A percentile compares a stretch with the other conserved stretches of the same genome.
Evolutionary conservation across 2,888 invertebrate species (phyloP).

Genomic region (Pegoplata infirma): DNA sequence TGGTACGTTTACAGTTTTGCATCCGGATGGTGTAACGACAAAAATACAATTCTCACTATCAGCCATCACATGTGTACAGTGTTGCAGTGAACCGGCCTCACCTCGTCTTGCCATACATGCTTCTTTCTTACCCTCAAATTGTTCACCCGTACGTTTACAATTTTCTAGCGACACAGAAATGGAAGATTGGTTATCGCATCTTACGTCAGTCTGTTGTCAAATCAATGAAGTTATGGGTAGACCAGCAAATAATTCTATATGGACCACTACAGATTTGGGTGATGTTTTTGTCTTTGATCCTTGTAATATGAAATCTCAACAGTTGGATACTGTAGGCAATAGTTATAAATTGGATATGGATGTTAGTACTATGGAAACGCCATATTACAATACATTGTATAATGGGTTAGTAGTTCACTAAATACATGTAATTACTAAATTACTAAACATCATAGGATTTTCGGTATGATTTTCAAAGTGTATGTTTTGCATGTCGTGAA

Average conservation of each 20-base stretch:
- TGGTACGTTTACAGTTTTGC: conserved; percentile 87
- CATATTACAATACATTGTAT: conserved; percentile 82
- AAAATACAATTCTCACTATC: conserved; percentile 86
- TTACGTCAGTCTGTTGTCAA: conserved; percentile 87
- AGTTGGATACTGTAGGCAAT: conserved; percentile 78
- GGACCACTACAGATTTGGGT: conserved; percentile 88
- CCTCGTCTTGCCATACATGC: conserved; percentile 88
- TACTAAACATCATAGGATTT: no score
- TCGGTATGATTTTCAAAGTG: no score
- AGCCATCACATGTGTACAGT: conserved; percentile 87
- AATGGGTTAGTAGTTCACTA: conserved; percentile 79
- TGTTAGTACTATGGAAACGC: conserved; percentile 84
- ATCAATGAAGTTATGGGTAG: conserved; percentile 84
- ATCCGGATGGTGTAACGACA: conserved; percentile 87
- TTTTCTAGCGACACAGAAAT: conserved; percentile 90
- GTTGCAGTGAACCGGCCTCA: conserved; percentile 88
- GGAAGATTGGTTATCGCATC: conserved; percentile 92
- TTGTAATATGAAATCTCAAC: conserved; percentile 80
- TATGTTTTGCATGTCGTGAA: no score
- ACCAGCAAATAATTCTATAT: conserved; percentile 86
- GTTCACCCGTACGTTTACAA: conserved; percentile 84
- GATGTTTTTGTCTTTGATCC: conserved; percentile 91
- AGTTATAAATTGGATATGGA: conserved; percentile 84
- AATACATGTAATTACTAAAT: background rate
- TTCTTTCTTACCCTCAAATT: conserved; percentile 80